Evolutionary conservation across 2,888 invertebrate genomes (phyloP), one percentile per base, ranked within the genome.

Genomic region (Drosophila sordidula): DNA sequence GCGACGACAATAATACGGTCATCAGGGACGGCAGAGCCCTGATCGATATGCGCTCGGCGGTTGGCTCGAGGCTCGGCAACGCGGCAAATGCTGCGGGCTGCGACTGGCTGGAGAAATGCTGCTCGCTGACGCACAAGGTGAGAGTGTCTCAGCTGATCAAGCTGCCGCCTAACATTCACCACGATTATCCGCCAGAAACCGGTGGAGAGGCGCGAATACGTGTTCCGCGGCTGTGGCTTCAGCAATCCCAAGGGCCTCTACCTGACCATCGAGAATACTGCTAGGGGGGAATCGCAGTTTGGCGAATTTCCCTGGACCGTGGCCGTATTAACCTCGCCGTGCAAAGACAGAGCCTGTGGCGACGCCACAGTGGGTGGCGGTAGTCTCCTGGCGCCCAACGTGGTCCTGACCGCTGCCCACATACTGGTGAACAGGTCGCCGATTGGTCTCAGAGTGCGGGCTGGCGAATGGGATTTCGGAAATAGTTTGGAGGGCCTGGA

Each of bases 351-450:
- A 22, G 22, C 1, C 18, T 18, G 18, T 18, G 44, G 0, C 12
- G 2, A 11, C 2, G 4, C 1, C 6, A 14, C n/a, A 0, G 32
- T 47, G 16, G 75, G 91, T 25, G 91, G 90, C 3, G 91, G 90
- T 14, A 85, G 91, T 0, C 44, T 91, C 8, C 77, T 92, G 25
- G 82, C 90, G 12, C 81, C 90, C 0, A 70, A 71, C 41, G 96
- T 95, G 0, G 95, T 96, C 0, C 89, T 97, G 1, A 97, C 97
- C 0, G 96, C 96, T 0, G 96, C 96, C 0, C 97, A 97, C 90
- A 96, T 95, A 88, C 94, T 96, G 3, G 2, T 4, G 0, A 1
- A 4, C 11, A 11, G 11, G 4, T 3, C 0, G 0, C 1, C 11
- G 6, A 1, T 73, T 86, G 26, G 92, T 95, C 5, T 93, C 96